These are phyloP conservation scores for Australoheros facetus DNA, from an alignment of 2,797 vertebrate species.

Conservation along the genomic window DNA sequence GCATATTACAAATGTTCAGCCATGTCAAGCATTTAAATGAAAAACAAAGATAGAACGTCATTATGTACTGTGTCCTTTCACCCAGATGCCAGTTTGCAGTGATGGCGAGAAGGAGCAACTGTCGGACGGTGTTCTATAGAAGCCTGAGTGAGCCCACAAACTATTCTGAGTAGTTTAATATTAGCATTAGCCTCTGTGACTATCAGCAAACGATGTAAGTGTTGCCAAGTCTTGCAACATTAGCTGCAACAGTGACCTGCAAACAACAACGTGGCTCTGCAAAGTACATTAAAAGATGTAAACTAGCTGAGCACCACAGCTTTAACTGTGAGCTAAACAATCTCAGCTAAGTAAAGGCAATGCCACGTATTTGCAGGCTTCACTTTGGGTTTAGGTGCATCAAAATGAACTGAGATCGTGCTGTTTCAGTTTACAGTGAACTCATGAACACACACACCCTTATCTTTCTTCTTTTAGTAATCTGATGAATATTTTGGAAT, in stretches of 20 bases:
- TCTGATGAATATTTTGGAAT: neutral
- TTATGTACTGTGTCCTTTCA: conserved; percentile 60
- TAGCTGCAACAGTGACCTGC: neutral
- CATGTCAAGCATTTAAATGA: too few relatives aligned
- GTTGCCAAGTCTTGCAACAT: neutral
- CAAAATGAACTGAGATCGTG: neutral
- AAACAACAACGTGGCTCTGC: neutral
- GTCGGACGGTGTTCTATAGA: conserved; percentile 22
- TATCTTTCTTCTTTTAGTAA: neutral
- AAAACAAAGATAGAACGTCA: neutral
- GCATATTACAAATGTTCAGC: neutral
- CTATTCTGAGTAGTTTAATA: conserved; percentile 14
- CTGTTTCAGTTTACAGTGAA: neutral
- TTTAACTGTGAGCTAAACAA: neutral
- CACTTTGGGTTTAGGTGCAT: neutral
- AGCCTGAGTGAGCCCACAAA: neutral
- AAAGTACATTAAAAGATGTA: conserved; percentile 10
- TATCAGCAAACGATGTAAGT: neutral
- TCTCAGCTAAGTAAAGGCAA: neutral
- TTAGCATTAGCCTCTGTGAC: neutral
- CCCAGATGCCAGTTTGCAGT: conserved; percentile 46
- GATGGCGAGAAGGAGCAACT: conserved; percentile 7
- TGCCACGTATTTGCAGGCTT: neutral
- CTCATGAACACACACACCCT: neutral
- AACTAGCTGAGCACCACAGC: neutral